Evolutionary conservation across 1,140 invertebrate species (phyloP), one percentile per base, ranked within the genome.

Genomic region (Drosophila guanche): DNA sequence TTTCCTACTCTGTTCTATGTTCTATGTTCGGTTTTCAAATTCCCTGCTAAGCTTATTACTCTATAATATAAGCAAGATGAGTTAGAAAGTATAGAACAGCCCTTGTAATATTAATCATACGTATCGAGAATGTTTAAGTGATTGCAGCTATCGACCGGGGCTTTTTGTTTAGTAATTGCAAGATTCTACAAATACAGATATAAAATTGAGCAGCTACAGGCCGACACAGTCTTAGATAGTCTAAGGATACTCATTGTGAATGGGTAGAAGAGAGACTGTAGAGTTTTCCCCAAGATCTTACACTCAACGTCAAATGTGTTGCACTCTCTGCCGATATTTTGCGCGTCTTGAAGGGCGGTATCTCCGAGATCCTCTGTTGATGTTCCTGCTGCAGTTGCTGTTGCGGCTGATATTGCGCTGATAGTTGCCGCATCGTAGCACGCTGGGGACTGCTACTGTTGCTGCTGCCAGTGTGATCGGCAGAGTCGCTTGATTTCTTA

Each of bases 341-440:
- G 47, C 92, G 91, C 8, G 92, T 92, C 80, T 90, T 92, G 76
- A 91, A 93, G 16, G 93, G 93, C 41, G 93, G 93, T 77, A 93
- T 94, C 78, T 92, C 92, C 5, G 91, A 52, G 14, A 92, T 92
- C 71, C 91, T 92, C 22, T 68, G 75, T 2, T 47, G 72, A 37
- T 37, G 33, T 23, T 76, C 62, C 1, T 63, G 61, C 25, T n/a
- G 78, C 51, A 27, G 62, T 6, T 58, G 72, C 16, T 60, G 56
- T 12, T 85, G 80, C 3, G 41, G 81, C 57, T 91, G 80, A 12
- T 58, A 55, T 14, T 85, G 83, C 23, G 71, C 58, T 45, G 72
- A 79, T 43, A 81, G 45, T 54, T 84, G 79, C 2, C 71, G 71
- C 75, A 75, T 69, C 3, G 86, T 67, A 16, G 69, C 58, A 8